These are phyloP conservation scores for Eupithecia tripunctaria DNA, from an alignment of 2,888 invertebrate species.

Conservation along the genomic window DNA sequence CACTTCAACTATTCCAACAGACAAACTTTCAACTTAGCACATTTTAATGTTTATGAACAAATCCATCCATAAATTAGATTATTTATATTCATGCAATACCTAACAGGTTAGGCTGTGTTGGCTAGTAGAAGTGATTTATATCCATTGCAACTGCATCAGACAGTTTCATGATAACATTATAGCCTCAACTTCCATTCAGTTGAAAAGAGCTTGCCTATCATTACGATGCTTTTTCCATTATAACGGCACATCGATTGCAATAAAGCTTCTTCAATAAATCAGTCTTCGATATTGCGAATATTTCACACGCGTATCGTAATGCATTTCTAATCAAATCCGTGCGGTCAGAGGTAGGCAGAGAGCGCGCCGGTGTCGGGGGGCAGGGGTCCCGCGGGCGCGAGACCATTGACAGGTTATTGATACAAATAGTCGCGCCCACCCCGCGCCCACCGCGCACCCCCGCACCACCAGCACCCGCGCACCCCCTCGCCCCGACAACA, in stretches of 20 bases:
- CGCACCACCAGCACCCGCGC: constrained; percentile 47
- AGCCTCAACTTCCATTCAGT: constrained; percentile 17
- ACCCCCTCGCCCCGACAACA: constrained; percentile 75
- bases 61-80: constrained; percentile 10
- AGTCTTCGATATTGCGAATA: constrained; percentile 37
- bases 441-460: constrained; percentile 59
- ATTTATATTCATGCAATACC: constrained; percentile 8
- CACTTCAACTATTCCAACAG: not conserved
- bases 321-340: constrained; percentile 79
- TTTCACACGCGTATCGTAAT: constrained; percentile 72
- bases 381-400: constrained; percentile 74
- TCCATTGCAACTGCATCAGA: constrained; percentile 20
- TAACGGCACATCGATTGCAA: constrained; percentile 28
- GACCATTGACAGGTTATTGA: constrained; percentile 85
- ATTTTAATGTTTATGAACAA: constrained; percentile 10
- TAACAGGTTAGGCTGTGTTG: constrained; percentile 5
- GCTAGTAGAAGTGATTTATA: constrained; percentile 14
- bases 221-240: constrained; percentile 25
- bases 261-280: constrained; percentile 33
- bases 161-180: constrained; percentile 15
- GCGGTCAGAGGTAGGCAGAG: constrained; percentile 61
- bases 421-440: constrained; percentile 79
- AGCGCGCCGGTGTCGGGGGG: constrained; percentile 65
- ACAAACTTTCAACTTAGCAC: no score
- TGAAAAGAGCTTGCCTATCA: constrained; percentile 23